Percentiles rank a stretch among this genome's conserved stretches.
These are phyloP conservation scores for Esox masquinongy DNA, from an alignment of 2,797 vertebrate genomes.

Conservation along the genomic window DNA sequence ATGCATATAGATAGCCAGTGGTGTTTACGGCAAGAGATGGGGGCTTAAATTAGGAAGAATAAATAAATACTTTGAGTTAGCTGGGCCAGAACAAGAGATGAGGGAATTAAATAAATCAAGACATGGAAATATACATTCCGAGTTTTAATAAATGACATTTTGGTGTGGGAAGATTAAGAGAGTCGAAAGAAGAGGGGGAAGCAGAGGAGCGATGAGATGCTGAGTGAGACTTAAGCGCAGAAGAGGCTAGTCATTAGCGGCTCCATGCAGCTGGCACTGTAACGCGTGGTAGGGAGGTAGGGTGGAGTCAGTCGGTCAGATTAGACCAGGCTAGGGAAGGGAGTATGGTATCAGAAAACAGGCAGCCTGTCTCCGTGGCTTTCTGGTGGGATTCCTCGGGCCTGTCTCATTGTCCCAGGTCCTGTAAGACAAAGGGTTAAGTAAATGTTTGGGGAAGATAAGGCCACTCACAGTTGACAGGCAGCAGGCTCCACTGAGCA, in stretches of 20 bases:
- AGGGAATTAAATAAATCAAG: background rate
- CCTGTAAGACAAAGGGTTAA: conserved; percentile 88
- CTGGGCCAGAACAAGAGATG: background rate
- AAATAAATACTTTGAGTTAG: background rate
- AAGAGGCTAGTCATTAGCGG: conserved; percentile 25
- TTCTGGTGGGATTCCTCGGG: conserved; percentile 64
- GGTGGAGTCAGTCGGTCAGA: conserved; percentile 21
- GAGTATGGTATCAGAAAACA: conserved; percentile 41
- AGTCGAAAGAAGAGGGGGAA: conserved; percentile 25
- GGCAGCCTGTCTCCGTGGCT: conserved; percentile 41
- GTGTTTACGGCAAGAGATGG: conserved; percentile 36
- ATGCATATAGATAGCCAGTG: conserved; percentile 34
- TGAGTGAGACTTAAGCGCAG: conserved; percentile 4
- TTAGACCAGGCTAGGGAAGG: conserved; percentile 21
- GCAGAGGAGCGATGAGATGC: conserved; percentile 1
- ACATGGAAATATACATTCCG: background rate
- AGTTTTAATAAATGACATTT: background rate
- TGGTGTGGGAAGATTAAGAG: conserved; percentile 39
- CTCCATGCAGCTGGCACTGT: conserved; percentile 20
- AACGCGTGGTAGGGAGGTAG: conserved; percentile 19
- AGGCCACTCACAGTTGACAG: conserved; percentile 82
- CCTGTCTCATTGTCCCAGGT: conserved; percentile 74
- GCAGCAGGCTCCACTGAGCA: conserved; percentile 80
- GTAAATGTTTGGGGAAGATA: conserved; percentile 87
- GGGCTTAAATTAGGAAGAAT: background rate